These are phyloP conservation scores for Erannis defoliaria DNA, from an alignment of 2,888 invertebrate genomes.

Conservation along the genomic window DNA sequence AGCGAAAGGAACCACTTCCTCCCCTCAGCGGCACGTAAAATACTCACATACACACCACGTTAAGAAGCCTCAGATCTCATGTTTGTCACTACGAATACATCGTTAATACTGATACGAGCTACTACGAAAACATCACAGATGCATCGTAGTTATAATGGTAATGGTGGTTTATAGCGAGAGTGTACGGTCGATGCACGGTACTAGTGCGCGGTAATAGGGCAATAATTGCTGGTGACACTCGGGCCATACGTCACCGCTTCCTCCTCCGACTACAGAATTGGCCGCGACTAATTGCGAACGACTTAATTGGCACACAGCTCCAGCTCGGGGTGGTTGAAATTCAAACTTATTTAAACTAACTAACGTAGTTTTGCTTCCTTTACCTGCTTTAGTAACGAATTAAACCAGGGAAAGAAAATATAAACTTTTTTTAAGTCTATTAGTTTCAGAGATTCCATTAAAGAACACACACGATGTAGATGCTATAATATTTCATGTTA, in stretches of 20 bases:
- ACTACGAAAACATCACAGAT: neutral
- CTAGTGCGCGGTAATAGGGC: neutral
- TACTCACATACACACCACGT: too few relatives aligned
- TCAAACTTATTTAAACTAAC: neutral
- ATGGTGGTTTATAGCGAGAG: conserved; percentile 2
- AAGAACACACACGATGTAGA: too few relatives aligned
- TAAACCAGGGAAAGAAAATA: too few relatives aligned
- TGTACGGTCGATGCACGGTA: conserved; percentile 2
- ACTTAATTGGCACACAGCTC: neutral
- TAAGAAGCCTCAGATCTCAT: neutral
- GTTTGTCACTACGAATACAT: neutral
- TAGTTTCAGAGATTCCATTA: too few relatives aligned
- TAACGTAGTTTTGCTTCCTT: neutral
- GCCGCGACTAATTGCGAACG: neutral
- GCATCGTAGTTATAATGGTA: neutral
- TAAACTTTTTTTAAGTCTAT: too few relatives aligned
- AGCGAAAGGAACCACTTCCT: too few relatives aligned
- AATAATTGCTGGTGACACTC: neutral
- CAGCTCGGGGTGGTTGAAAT: neutral
- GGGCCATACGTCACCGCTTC: neutral
- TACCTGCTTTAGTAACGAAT: too few relatives aligned
- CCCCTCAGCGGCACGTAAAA: too few relatives aligned
- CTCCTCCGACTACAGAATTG: neutral
- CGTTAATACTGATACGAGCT: neutral
- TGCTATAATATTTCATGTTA: too few relatives aligned